A percentile compares a stretch with the other conserved stretches of the same genome.
Evolutionary conservation across 2,888 invertebrate genomes (phyloP).

Genomic region (Liopterus haemorrhoidalis): DNA sequence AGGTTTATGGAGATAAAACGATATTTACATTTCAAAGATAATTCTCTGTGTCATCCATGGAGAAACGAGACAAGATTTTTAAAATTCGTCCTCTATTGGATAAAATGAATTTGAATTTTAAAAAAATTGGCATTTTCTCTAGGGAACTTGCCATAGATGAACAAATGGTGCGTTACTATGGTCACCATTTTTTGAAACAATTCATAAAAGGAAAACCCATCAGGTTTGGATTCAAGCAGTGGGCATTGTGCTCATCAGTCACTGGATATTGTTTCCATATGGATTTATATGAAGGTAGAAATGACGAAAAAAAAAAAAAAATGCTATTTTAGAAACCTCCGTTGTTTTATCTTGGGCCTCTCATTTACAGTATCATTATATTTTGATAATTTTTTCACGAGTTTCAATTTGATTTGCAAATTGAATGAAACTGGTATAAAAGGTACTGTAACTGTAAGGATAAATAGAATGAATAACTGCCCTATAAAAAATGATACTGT

Average conservation of each 20-base stretch:
- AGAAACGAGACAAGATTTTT: conserved; percentile 12
- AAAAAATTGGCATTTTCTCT: conserved; percentile 13
- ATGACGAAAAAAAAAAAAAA: conserved; percentile 9
- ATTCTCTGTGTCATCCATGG: conserved; percentile 7
- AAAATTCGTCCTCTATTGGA: conserved; percentile 12
- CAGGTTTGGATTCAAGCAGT: conserved; percentile 16
- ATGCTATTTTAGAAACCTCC: no score
- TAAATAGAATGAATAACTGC: conserved; percentile 10
- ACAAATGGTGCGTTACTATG: conserved; percentile 17
- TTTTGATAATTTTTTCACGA: conserved; percentile 11
- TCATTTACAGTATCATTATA: no score
- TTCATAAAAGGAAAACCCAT: conserved; percentile 9
- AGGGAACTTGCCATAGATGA: conserved; percentile 11
- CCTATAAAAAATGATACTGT: conserved; percentile 8
- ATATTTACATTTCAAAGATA: conserved; percentile 14
- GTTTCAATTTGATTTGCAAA: conserved; percentile 7
- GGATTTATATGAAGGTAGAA: conserved; percentile 21
- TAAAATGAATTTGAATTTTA: conserved; percentile 10
- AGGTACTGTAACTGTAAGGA: conserved; percentile 11
- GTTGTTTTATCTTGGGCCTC: no score
- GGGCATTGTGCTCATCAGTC: conserved; percentile 14
- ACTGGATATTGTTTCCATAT: conserved; percentile 17
- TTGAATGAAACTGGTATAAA: conserved; percentile 8
- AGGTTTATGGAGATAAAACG: conserved; percentile 16
- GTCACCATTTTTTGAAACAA: conserved; percentile 15